Evolutionary conservation across 2,113 vertebrate species (phyloP), one percentile per base, ranked within the genome.

Genomic region (Trogon surrucura): DNA sequence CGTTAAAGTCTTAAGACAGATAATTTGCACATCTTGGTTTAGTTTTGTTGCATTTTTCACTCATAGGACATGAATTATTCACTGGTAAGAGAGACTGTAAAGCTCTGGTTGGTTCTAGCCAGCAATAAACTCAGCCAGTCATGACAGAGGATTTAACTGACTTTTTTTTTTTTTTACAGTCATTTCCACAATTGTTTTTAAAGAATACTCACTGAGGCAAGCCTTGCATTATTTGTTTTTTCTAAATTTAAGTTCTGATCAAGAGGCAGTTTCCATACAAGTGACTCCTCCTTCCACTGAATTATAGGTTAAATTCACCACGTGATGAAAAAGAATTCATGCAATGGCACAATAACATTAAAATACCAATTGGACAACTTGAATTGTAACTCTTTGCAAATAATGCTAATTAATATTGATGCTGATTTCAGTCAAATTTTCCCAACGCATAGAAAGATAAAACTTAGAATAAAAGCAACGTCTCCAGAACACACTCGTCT

Each of bases 1-100:
- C 94, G 88, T 54, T 78, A 60, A 81, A 89, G 45, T 56, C 82
- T 62, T 69, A n/a, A 91, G 79, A 81, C 56, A 88, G 75, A 67
- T 89, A 41, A 94, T 79, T 80, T 94, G 87, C 80, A 93, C 44
- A 19, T 81, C 77, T 82, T 85, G 30, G 18, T 45, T 90, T 61
- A n/a, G 71, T 53, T 88, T 62, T 38, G 22, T 41, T 50, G 57
- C 27, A 36, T 45, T 93, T 93, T 86, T 88, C 60, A 74, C 61
- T 91, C 4, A 6, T 3, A 86, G 45, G 45, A 75, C n/a, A 60
- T 79, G 77, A 93, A 94, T 90, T 83, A 96, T 90, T 78, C 82
- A 75, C 60, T 11, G 38, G 23, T 26, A 34, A 84, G 27, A 74
- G 61, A 7, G 11, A 34, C 65, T 51, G 21, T 9, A 60, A 48